phyloP scores from a whole-genome alignment of 2,113 vertebrate species.

The Tinamus guttatus region DNA sequence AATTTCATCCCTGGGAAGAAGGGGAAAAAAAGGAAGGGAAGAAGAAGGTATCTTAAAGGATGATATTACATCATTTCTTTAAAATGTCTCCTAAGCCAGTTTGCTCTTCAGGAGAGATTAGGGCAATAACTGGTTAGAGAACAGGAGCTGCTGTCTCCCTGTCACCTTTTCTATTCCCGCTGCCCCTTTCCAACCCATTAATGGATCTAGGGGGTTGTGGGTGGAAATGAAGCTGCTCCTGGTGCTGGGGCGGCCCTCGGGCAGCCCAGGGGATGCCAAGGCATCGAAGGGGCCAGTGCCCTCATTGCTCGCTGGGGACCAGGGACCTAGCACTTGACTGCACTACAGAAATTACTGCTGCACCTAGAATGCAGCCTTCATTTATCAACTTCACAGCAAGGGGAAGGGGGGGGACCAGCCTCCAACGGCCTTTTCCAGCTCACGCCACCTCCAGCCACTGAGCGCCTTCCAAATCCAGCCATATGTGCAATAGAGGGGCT shows the following conservation, averaged over 20 bases:
- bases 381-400: slow-evolving; percentile 86
- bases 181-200: slow-evolving; percentile 8
- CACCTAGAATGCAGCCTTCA: slow-evolving; percentile 85
- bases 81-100: background rate
- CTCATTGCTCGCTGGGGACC: slow-evolving; percentile 82
- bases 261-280: slow-evolving; percentile 75
- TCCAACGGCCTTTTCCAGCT: slow-evolving; percentile 79
- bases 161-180: background rate
- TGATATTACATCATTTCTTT: background rate
- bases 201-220: slow-evolving; percentile 74
- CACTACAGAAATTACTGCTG: slow-evolving; percentile 87
- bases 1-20: slow-evolving; percentile 46
- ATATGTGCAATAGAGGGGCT: slow-evolving; percentile 69
- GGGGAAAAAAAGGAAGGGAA: background rate
- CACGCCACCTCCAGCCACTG: slow-evolving; percentile 64
- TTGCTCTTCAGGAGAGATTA: background rate
- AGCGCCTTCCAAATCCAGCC: slow-evolving; percentile 74
- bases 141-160: background rate
- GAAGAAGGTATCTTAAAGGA: slow-evolving; percentile 8
- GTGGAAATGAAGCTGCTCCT: slow-evolving; percentile 71
- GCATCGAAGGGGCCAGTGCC: slow-evolving; percentile 80
- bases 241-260: slow-evolving; percentile 55
- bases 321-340: slow-evolving; percentile 86
- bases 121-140: background rate
- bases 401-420: slow-evolving; percentile 63